Percentiles rank a stretch among this genome's conserved stretches.
Evolutionary conservation across 2,797 vertebrate genomes (phyloP).

Genomic region (Lutjanus argentimaculatus): DNA sequence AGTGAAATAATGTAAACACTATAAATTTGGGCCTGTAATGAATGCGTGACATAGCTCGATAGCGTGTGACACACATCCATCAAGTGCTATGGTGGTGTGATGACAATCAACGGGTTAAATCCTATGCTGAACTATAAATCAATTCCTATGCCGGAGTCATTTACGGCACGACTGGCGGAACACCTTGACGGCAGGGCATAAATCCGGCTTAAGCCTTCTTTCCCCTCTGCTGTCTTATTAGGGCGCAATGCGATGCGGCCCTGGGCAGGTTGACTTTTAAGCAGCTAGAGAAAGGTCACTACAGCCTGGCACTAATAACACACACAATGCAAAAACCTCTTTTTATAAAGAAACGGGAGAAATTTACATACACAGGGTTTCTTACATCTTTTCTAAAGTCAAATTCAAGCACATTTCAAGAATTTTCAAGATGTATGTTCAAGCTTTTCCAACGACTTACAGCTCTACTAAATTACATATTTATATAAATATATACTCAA

Average conservation of each 20-base stretch:
- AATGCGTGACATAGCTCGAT: constrained; percentile 22
- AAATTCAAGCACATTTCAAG: too few relatives aligned
- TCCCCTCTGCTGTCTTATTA: constrained; percentile 57
- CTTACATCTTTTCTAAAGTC: too few relatives aligned
- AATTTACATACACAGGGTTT: not conserved
- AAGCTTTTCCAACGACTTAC: too few relatives aligned
- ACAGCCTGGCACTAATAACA: constrained; percentile 29
- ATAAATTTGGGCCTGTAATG: constrained; percentile 12
- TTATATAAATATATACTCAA: too few relatives aligned
- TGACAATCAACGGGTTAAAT: constrained; percentile 52
- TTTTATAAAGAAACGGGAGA: constrained; percentile 9
- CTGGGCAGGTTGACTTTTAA: constrained; percentile 67
- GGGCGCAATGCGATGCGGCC: constrained; percentile 47
- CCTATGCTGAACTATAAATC: constrained; percentile 46
- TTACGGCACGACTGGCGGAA: constrained; percentile 36
- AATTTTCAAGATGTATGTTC: too few relatives aligned
- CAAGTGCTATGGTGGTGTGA: not conserved
- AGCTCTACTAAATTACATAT: too few relatives aligned
- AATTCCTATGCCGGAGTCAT: constrained; percentile 46
- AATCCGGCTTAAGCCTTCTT: constrained; percentile 63
- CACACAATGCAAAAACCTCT: not conserved
- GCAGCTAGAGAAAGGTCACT: constrained; percentile 68
- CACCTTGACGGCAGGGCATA: constrained; percentile 49
- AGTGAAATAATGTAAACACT: constrained; percentile 12
- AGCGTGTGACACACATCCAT: constrained; percentile 20